Base-by-base conservation (phyloP, 2,888 invertebrate species). In the Willowsia nigromaculata region DNA sequence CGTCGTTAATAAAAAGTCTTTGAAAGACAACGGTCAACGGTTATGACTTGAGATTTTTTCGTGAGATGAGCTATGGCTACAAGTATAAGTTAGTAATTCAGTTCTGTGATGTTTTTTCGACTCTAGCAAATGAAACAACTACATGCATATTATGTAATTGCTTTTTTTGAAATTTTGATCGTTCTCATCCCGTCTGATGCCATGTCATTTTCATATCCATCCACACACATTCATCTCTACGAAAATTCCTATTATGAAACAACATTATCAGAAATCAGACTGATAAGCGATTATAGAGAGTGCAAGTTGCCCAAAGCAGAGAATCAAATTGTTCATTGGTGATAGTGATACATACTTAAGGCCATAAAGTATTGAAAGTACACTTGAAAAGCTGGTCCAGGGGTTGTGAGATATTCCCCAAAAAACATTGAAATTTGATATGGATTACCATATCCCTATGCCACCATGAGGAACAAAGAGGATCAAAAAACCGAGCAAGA, bases 371-470 rank as follows among this genome's bases (percentile, higher is more conserved):
- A 40, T 27, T 25, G 25, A 43, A 2, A 74, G 30, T 15, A 47
- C n/a, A 47, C 11, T 22, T 11, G 43, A 18, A 27, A 18, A 33
- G 30, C n/a, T n/a, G 27, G 50, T 50, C 50, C 47, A 43, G 11
- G 53, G 53, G 78, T 78, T 78, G 53, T 18, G 18, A n/a, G n/a
- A n/a, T n/a, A 53, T 78, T 53, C 22, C 78, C 53, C 33, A 78
- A 18, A 78, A 50, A 78, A 47, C 6, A 3, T 74, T 43, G 78
- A 18, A n/a, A 78, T 37, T 6, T 27, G 78, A 78, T 78, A 53
- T 22, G 50, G 50, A 78, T 78, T 50, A 78, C 4, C 5, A 71
- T 53, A n/a, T 47, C 43, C n/a, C 37, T 22, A 40, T n/a, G n/a
- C 68, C 33, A 33, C 33, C 18, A 30, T 2, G 76, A 53, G 27